These are phyloP conservation scores for Synanthedon formicaeformis DNA, from an alignment of 2,888 invertebrate genomes.

Conservation along the genomic window DNA sequence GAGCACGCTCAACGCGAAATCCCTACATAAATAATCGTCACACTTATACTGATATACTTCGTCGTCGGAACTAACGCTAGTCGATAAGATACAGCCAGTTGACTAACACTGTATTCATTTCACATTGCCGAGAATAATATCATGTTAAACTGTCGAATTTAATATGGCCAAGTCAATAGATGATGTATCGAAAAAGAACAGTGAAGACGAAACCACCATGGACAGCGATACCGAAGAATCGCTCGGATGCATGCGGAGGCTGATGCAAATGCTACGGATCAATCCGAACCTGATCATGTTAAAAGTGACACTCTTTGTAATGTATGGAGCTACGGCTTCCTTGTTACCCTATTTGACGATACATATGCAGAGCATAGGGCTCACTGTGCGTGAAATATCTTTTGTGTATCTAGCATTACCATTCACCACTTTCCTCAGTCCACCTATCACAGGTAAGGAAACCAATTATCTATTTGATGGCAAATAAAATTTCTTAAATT, in stretches of 20 bases:
- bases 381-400: slow-evolving; percentile 88
- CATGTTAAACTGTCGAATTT: background rate
- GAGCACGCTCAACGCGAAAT: slow-evolving; percentile 19
- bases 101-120: slow-evolving; percentile 25
- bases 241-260: slow-evolving; percentile 48
- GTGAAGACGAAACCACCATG: slow-evolving; percentile 57
- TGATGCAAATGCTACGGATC: slow-evolving; percentile 67
- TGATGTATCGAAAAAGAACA: slow-evolving; percentile 50
- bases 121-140: background rate
- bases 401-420: slow-evolving; percentile 89
- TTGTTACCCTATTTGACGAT: slow-evolving; percentile 88
- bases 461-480: background rate
- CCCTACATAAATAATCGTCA: slow-evolving; percentile 52
- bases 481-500: background rate
- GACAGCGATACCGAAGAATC: slow-evolving; percentile 53
- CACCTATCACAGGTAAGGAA: slow-evolving; percentile 81
- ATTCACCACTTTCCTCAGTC: slow-evolving; percentile 86
- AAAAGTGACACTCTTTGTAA: slow-evolving; percentile 84
- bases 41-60: slow-evolving; percentile 27
- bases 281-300: slow-evolving; percentile 84
- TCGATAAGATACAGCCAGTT: slow-evolving; percentile 58
- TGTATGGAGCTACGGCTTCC: slow-evolving; percentile 88
- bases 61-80: slow-evolving; percentile 43
- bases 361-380: slow-evolving; percentile 91
- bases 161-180: slow-evolving; percentile 45